Evolutionary conservation across 1,140 invertebrate species (phyloP).

Genomic region (Plectrocnemia conspersa): DNA sequence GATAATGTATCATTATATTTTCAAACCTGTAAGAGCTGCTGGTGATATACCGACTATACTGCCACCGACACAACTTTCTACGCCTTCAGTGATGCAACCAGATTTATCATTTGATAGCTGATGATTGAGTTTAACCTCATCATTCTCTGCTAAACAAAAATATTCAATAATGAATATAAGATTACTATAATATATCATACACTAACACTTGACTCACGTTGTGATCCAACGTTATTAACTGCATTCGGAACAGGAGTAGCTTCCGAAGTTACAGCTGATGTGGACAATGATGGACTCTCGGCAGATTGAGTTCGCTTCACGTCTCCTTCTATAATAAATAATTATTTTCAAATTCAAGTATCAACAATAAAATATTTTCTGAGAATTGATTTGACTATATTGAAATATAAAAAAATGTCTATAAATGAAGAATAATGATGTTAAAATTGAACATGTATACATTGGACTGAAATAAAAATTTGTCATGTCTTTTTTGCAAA

Average conservation of each 20-base stretch:
- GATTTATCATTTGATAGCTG: constrained; percentile 22
- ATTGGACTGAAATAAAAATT: neutral
- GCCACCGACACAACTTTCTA: constrained; percentile 52
- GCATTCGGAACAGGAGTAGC: neutral
- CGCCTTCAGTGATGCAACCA: constrained; percentile 39
- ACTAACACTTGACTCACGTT: neutral
- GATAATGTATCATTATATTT: too few relatives aligned
- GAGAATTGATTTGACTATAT: neutral
- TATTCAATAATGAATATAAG: constrained; percentile 8
- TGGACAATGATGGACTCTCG: constrained; percentile 16
- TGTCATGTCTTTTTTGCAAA: neutral
- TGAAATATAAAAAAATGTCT: neutral
- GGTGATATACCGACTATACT: constrained; percentile 53
- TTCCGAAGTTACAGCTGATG: neutral
- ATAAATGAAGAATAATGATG: neutral
- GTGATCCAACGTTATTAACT: neutral
- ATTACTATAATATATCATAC: neutral
- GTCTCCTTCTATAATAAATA: constrained; percentile 23
- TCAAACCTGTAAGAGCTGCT: constrained; percentile 52
- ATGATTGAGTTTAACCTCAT: constrained; percentile 26
- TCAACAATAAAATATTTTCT: neutral
- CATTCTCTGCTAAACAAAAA: constrained; percentile 29
- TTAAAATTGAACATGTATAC: neutral
- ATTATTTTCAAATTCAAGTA: neutral
- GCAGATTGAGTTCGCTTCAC: constrained; percentile 26